These are phyloP conservation scores for Trachelus tabidus DNA, from an alignment of 2,888 invertebrate species.

Conservation along the genomic window DNA sequence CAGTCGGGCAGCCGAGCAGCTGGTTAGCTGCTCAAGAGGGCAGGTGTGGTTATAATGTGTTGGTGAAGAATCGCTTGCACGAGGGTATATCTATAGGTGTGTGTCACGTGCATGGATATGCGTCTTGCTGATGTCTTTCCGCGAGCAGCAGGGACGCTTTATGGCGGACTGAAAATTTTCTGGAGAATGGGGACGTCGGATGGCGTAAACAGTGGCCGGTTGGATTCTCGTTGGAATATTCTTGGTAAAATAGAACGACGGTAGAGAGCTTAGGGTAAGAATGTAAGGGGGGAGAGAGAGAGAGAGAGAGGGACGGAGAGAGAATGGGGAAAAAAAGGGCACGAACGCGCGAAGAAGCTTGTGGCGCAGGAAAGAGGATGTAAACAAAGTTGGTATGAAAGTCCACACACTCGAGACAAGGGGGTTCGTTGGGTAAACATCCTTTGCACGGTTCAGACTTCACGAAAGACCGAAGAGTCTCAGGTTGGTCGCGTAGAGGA, in stretches of 20 bases:
- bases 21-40: neutral
- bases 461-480: neutral
- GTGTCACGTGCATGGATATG: neutral
- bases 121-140: neutral
- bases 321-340: constrained; percentile 13
- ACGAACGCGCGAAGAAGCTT: constrained; percentile 9
- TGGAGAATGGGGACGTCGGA: neutral
- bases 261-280: neutral
- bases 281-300: neutral
- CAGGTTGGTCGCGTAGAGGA: neutral
- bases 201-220: neutral
- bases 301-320: neutral
- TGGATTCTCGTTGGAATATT: neutral
- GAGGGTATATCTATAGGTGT: neutral
- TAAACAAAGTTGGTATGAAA: constrained; percentile 29
- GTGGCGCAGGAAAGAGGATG: constrained; percentile 11
- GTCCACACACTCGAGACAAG: constrained; percentile 35
- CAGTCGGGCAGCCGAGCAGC: neutral
- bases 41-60: neutral
- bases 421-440: constrained; percentile 34
- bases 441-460: constrained; percentile 17
- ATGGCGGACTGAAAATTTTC: neutral
- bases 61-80: neutral
- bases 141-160: neutral
- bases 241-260: neutral